A percentile compares a stretch with the other conserved stretches of the same genome.
phyloP scores from a whole-genome alignment of 1,140 invertebrate genomes.

The Subanguina moxae region DNA sequence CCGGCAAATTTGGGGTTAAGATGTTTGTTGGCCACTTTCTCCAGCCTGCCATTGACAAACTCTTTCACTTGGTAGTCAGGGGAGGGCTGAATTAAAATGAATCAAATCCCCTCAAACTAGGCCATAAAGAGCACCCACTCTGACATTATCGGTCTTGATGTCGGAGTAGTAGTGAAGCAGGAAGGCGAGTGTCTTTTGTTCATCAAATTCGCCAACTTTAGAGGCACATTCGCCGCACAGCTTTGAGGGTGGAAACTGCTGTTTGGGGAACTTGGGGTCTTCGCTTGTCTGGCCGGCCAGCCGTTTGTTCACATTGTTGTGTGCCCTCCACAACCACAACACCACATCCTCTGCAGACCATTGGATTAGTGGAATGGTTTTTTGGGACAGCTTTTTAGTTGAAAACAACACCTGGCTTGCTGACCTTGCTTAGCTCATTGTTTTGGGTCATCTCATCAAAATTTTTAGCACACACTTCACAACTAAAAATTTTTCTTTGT shows the following conservation, averaged over 20 bases:
- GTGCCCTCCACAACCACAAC: constrained; percentile 88
- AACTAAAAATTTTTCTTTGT: constrained; percentile 69
- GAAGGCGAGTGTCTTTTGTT: constrained; percentile 49
- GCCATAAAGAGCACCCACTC: constrained; percentile 26
- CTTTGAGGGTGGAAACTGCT: constrained; percentile 82
- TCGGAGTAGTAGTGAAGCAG: constrained; percentile 51
- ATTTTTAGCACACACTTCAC: constrained; percentile 79
- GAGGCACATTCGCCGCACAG: constrained; percentile 54
- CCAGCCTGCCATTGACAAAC: constrained; percentile 52
- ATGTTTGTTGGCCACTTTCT: constrained; percentile 44
- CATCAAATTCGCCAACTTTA: constrained; percentile 41
- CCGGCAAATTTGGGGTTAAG: constrained; percentile 53
- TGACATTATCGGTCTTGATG: constrained; percentile 45
- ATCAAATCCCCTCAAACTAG: constrained; percentile 5
- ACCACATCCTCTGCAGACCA: constrained; percentile 69
- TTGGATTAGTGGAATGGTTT: constrained; percentile 12
- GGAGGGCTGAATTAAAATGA: constrained; percentile 34
- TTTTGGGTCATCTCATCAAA: constrained; percentile 73
- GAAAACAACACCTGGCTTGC: constrained; percentile 34
- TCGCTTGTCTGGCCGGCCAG: constrained; percentile 79
- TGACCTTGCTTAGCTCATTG: constrained; percentile 65
- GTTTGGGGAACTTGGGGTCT: constrained; percentile 82
- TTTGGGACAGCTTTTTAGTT: no score
- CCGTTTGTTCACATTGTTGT: constrained; percentile 86
- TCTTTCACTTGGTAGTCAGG: constrained; percentile 51